phyloP scores from a whole-genome alignment of 2,888 invertebrate genomes.

The Mesorhabditis sp. region DNA sequence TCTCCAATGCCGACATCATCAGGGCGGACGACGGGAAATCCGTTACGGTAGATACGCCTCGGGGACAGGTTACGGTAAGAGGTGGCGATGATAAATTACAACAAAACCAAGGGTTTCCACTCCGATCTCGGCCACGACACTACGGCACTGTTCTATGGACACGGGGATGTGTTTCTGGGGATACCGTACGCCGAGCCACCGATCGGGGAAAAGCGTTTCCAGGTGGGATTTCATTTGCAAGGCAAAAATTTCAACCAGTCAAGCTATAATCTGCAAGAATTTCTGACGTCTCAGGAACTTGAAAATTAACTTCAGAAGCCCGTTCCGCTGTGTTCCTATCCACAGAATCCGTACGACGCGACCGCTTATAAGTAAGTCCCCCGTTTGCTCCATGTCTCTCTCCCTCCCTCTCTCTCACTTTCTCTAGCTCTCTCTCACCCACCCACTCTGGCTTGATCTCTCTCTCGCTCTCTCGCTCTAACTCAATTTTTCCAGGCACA shows the following conservation, averaged over 20 bases:
- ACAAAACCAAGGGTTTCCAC: conserved; percentile 1
- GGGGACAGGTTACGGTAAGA: neutral
- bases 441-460: no score
- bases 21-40: neutral
- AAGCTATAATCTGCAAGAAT: neutral
- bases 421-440: no score
- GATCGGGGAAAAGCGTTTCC: neutral
- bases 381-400: no score
- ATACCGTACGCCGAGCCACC: neutral
- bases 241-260: neutral
- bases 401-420: no score
- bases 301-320: conserved; percentile 6
- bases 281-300: neutral
- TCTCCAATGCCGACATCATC: neutral
- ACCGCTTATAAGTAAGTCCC: conserved; percentile 9
- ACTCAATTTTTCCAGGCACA: neutral
- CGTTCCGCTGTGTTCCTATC: neutral
- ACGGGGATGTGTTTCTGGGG: neutral
- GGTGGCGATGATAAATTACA: neutral
- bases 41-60: neutral
- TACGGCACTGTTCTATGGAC: neutral
- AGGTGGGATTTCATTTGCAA: neutral
- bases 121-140: neutral
- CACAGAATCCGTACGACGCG: conserved; percentile 12
- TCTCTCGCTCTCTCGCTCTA: no score